Conservation (phyloP, 2,797 vertebrate genomes). For the Enteromius viviparus region DNA sequence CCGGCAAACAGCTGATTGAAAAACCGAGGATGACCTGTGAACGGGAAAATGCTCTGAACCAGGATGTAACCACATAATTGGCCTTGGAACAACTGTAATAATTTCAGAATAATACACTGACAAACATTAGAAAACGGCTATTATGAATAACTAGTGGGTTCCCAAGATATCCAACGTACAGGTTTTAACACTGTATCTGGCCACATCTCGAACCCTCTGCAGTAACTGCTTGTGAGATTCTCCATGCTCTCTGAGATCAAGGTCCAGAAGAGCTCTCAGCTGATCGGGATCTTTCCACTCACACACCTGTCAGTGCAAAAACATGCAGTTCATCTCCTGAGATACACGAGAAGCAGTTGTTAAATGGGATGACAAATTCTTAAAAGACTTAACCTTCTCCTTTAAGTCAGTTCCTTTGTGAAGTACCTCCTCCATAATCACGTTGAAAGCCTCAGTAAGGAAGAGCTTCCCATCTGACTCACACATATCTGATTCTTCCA, state of each 20-base stretch:
- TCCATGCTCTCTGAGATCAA: constrained; percentile 80
- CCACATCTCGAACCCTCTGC: constrained; percentile 80
- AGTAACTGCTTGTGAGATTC: constrained; percentile 77
- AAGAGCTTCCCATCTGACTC: constrained; percentile 76
- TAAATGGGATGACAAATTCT: constrained; percentile 1
- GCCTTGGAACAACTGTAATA: background rate
- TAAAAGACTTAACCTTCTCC: constrained; percentile 76
- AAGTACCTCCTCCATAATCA: constrained; percentile 83
- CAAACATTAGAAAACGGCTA: background rate
- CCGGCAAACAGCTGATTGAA: constrained; percentile 88
- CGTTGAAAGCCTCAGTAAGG: constrained; percentile 78
- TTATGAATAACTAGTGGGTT: background rate
- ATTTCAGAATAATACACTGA: background rate
- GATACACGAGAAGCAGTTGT: constrained; percentile 7
- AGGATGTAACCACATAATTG: background rate
- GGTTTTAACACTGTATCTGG: constrained; percentile 87
- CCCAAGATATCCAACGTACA: constrained; percentile 67
- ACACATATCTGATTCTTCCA: constrained; percentile 49
- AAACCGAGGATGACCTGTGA: constrained; percentile 86
- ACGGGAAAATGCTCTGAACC: background rate
- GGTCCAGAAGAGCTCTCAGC: constrained; percentile 80
- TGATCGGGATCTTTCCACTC: constrained; percentile 84
- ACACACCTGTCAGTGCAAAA: constrained; percentile 79
- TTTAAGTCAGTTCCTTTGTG: constrained; percentile 78
- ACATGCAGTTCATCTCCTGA: constrained; percentile 13